phyloP scores from a whole-genome alignment of 2,797 vertebrate genomes.

The Paramormyrops hopkinsi region DNA sequence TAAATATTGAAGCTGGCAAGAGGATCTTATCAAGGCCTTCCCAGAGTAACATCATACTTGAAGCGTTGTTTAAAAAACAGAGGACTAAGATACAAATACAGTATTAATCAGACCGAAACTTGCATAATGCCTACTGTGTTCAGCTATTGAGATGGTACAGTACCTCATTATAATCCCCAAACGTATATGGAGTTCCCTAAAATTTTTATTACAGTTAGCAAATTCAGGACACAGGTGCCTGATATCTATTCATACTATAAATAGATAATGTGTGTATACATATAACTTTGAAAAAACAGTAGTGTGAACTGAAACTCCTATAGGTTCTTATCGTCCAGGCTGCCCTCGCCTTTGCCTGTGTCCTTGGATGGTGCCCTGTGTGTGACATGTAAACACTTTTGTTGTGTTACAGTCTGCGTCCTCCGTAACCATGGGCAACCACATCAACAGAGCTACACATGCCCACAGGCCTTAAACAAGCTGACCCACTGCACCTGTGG shows the following conservation, averaged over 20 bases:
- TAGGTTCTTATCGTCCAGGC: neutral
- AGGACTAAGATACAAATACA: neutral
- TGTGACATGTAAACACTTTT: neutral
- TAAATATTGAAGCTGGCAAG: neutral
- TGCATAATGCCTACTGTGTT: neutral
- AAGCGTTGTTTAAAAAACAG: neutral
- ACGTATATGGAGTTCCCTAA: neutral
- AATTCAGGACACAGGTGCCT: neutral
- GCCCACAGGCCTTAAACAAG: neutral
- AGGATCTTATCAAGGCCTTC: neutral
- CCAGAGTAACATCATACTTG: neutral
- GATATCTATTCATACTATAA: neutral
- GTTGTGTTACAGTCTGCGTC: neutral
- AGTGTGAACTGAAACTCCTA: neutral
- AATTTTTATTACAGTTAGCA: neutral
- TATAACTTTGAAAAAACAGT: neutral
- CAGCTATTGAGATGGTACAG: neutral
- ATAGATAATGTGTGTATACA: neutral
- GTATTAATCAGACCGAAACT: neutral
- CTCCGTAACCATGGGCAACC: constrained; percentile 7
- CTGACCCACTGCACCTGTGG: neutral
- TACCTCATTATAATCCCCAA: neutral
- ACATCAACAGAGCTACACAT: constrained; percentile 7
- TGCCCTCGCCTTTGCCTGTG: neutral
- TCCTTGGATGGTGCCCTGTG: neutral